Evolutionary conservation across 2,888 invertebrate genomes (phyloP).

Genomic region (Uropetala carovei): DNA sequence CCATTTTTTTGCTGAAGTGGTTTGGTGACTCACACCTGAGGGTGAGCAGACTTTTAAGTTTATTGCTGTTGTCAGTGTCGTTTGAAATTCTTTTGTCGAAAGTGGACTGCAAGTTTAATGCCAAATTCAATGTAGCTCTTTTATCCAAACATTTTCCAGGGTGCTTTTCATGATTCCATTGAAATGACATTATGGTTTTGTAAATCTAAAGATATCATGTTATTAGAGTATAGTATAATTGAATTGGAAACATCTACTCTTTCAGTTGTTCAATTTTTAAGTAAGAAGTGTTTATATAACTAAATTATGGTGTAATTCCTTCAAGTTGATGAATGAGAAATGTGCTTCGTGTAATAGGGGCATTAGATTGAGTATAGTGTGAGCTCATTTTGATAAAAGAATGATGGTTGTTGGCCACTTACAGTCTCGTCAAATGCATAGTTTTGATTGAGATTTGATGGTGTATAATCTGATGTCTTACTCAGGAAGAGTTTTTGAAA

Average conservation of each 20-base stretch:
- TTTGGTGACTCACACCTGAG: slow-evolving; percentile 23
- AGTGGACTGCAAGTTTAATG: slow-evolving; percentile 54
- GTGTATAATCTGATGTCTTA: slow-evolving; percentile 35
- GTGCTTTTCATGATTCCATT: slow-evolving; percentile 64
- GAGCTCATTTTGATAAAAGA: slow-evolving; percentile 31
- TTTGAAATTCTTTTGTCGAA: slow-evolving; percentile 28
- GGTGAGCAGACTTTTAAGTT: slow-evolving; percentile 49
- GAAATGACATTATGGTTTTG: slow-evolving; percentile 42
- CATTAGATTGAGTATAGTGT: slow-evolving; percentile 52
- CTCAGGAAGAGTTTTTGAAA: slow-evolving; percentile 42
- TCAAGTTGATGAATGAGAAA: slow-evolving; percentile 8
- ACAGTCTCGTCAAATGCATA: slow-evolving; percentile 33
- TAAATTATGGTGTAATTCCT: slow-evolving; percentile 58
- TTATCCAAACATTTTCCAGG: slow-evolving; percentile 51
- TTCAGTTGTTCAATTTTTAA: slow-evolving; percentile 52
- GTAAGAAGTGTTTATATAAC: slow-evolving; percentile 55
- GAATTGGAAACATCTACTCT: slow-evolving; percentile 43
- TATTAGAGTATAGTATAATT: slow-evolving; percentile 52
- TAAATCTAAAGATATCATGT: slow-evolving; percentile 48
- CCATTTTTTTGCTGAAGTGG: slow-evolving; percentile 21
- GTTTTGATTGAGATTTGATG: slow-evolving; percentile 36
- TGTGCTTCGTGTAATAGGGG: slow-evolving; percentile 58
- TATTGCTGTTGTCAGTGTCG: slow-evolving; percentile 49
- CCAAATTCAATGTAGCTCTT: slow-evolving; percentile 53
- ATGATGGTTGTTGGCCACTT: slow-evolving; percentile 50